Evolutionary conservation across 1,140 invertebrate genomes (phyloP).

Genomic region (Sycobia sp.): DNA sequence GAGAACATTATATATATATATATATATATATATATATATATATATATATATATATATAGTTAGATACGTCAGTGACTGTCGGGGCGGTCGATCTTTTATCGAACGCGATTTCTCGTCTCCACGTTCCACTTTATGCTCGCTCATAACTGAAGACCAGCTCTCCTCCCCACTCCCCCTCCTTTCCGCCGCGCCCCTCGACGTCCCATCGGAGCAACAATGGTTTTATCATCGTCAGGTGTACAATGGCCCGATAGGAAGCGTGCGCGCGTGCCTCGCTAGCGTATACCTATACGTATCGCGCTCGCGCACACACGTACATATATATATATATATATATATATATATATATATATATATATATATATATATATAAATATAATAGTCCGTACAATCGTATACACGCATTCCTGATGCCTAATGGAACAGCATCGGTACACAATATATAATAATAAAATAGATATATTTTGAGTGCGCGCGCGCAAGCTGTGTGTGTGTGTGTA

Average conservation of each 20-base stretch:
- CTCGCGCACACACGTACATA: neutral
- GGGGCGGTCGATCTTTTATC: conserved; percentile 3
- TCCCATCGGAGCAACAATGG: conserved; percentile 13
- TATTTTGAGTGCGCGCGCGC: too few relatives aligned
- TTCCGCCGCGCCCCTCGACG: too few relatives aligned
- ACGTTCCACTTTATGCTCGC: conserved; percentile 20
- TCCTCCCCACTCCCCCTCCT: too few relatives aligned
- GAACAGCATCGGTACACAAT: too few relatives aligned
- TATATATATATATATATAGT: conserved; percentile 14
- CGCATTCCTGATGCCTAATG: too few relatives aligned
- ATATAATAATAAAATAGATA: too few relatives aligned
- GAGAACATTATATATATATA: neutral
- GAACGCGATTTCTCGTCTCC: neutral
- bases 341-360: too few relatives aligned
- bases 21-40: conserved; percentile 9
- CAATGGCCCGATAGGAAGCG: conserved; percentile 2
- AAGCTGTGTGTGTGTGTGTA: too few relatives aligned
- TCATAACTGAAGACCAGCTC: conserved; percentile 16
- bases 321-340: neutral
- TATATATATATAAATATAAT: too few relatives aligned
- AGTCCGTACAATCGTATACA: too few relatives aligned
- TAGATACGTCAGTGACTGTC: too few relatives aligned
- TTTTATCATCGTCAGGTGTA: conserved; percentile 21
- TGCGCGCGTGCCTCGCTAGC: neutral
- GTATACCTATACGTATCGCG: neutral